Evolutionary conservation across 2,888 invertebrate genomes (phyloP).

Genomic region (Germaria angustata): DNA sequence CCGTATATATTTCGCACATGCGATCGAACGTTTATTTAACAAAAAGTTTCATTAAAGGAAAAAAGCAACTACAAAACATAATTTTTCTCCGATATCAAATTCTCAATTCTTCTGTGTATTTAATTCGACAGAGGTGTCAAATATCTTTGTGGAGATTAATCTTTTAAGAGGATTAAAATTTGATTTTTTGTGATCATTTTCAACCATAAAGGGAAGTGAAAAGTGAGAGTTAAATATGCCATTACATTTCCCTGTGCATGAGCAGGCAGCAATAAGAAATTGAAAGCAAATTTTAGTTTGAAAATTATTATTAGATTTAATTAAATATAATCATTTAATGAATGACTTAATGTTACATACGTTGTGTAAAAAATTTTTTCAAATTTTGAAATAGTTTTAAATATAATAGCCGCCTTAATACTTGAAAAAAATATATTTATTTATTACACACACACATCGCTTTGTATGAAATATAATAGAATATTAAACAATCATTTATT

Average conservation of each 20-base stretch:
- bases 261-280: not conserved
- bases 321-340: too few species aligned
- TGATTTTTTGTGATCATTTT: slow-evolving; percentile 29
- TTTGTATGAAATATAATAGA: not conserved
- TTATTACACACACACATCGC: too few species aligned
- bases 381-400: too few species aligned
- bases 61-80: not conserved
- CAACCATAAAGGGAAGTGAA: not conserved
- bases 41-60: not conserved
- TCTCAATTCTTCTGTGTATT: slow-evolving; percentile 34
- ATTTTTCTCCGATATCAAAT: slow-evolving; percentile 1
- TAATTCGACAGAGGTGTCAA: slow-evolving; percentile 41
- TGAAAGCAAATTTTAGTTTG: not conserved
- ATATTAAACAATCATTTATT: slow-evolving; percentile 9
- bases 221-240: slow-evolving; percentile 9
- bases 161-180: slow-evolving; percentile 58
- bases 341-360: too few species aligned
- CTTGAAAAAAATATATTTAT: too few species aligned
- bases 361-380: too few species aligned
- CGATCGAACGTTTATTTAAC: not conserved
- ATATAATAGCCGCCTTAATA: too few species aligned
- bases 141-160: slow-evolving; percentile 54
- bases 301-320: too few species aligned
- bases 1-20: slow-evolving; percentile 2
- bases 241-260: too few species aligned